Conservation (phyloP, 2,113 vertebrate genomes). For the Zosterops borbonicus region DNA sequence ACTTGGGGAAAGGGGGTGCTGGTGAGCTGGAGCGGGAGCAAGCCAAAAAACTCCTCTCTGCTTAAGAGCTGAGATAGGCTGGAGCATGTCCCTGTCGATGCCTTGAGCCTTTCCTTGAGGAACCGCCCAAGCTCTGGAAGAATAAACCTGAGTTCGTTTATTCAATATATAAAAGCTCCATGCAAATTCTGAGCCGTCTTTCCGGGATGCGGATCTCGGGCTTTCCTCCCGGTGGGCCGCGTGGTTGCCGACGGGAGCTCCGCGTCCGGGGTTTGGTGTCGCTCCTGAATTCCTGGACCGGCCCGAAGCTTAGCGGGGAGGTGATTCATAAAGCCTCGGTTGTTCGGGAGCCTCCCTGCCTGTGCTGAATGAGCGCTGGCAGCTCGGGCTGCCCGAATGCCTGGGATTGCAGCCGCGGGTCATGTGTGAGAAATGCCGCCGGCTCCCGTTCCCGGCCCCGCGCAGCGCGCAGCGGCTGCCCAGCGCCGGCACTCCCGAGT, state of each 20-base stretch:
- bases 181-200: neutral
- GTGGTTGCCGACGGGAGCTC: neutral
- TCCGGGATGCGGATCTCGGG: neutral
- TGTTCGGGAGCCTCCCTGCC: constrained; percentile 9
- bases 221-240: neutral
- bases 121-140: neutral
- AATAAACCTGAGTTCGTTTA: neutral
- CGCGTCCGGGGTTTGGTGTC: neutral
- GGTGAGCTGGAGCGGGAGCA: neutral
- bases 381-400: neutral
- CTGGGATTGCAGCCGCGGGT: neutral
- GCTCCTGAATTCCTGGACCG: neutral
- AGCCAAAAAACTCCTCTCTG: neutral
- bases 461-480: neutral
- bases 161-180: neutral
- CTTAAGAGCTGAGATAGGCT: neutral
- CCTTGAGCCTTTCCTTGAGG: constrained; percentile 3
- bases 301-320: neutral
- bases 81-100: neutral
- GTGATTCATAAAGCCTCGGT: constrained; percentile 39
- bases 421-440: neutral
- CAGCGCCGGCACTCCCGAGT: neutral
- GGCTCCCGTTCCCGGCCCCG: neutral
- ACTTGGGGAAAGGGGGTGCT: fast-evolving
- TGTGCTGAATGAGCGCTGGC: neutral